Base-by-base conservation (phyloP, 1,140 invertebrate species). In the fruit fly (Drosophila melanogaster) region DNA sequence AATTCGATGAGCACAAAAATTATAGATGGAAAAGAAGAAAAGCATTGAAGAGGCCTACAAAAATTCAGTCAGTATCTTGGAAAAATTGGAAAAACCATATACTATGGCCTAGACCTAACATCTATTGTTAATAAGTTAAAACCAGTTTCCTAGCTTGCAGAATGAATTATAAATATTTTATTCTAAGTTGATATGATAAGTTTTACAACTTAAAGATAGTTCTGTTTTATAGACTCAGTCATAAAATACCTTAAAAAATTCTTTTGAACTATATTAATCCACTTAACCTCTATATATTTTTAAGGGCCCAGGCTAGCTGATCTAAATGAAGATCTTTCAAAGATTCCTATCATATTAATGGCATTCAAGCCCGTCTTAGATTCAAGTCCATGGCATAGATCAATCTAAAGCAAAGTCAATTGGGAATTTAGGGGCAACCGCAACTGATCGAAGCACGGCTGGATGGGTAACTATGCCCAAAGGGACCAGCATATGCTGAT, bases 401-500 rank as follows among this genome's bases (percentile, higher is more conserved):
- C 76, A 55, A 90, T 90, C 79, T 83, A 51, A 83, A 83, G 61
- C 77, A 57, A 83, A 87, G 87, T 90, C 77, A 90, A 83, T 75
- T 58, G 59, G 37, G 26, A 72, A 56, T 55, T 50, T 66, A 57
- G 50, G 24, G 40, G 47, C 35, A 81, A 72, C 78, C 83, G 78
- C 83, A 87, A 79, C 78, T 87, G 83, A 86, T 81, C 67, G 67
- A 49, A 50, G 79, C 47, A 69, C 70, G 55, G 67, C 43, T 50
- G 55, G 12, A n/a, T 57, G 51, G 46, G 26, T 50, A 12, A 30
- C 57, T 38, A 38, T 33, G 40, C 51, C 51, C 72, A 70, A 55
- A 89, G 87, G 37, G 30, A 67, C 22, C 77, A 92, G 84, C 90
- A 92, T 92, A 92, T 92, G 90, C 78, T 92, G 87, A 90, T 92